A percentile compares a stretch with the other conserved stretches of the same genome.
Conservation (phyloP, 2,888 invertebrate genomes). For the Hydroisotoma schaefferi region DNA sequence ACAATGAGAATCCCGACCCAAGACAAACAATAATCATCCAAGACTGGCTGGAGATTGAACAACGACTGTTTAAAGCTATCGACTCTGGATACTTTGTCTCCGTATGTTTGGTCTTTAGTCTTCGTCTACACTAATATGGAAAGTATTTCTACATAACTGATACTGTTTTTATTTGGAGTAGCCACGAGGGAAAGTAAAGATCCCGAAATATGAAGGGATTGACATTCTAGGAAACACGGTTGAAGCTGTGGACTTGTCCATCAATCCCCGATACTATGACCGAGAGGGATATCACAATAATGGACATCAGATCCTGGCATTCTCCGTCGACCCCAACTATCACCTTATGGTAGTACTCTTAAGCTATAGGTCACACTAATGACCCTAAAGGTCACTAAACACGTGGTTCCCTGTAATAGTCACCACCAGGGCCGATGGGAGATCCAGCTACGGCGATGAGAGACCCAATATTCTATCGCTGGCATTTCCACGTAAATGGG, state of each 20-base stretch:
- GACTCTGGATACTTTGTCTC: constrained; percentile 20
- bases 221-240: constrained; percentile 75
- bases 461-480: constrained; percentile 80
- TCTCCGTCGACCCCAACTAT: constrained; percentile 20
- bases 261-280: constrained; percentile 60
- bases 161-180: neutral
- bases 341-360: neutral
- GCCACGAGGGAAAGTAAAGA: constrained; percentile 4
- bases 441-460: constrained; percentile 81
- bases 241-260: constrained; percentile 60
- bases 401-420: constrained; percentile 1
- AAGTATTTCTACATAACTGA: neutral
- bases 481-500: constrained; percentile 75
- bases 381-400: neutral
- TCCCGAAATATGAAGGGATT: constrained; percentile 66
- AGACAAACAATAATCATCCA: constrained; percentile 10
- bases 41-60: constrained; percentile 12
- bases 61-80: constrained; percentile 12
- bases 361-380: neutral
- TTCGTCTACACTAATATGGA: too few species aligned
- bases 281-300: constrained; percentile 26
- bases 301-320: constrained; percentile 28
- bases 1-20: constrained; percentile 18
- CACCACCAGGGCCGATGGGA: constrained; percentile 59
- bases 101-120: constrained; percentile 3